Conservation (phyloP, 2,113 vertebrate genomes). For the Ursus arctos region DNA sequence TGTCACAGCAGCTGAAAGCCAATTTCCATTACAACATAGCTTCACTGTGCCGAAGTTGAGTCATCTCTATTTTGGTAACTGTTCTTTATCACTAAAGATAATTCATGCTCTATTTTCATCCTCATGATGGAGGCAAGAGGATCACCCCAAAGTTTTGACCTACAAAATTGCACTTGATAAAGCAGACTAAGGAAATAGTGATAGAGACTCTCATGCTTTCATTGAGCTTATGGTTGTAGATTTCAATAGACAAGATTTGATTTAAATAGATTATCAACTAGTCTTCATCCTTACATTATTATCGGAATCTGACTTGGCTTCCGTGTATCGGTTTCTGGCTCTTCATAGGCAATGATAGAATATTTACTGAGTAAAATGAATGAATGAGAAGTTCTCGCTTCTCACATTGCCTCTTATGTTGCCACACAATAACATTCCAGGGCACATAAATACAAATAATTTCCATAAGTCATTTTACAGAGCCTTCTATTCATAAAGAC, state of each 20-base stretch:
- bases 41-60: slow-evolving; percentile 73
- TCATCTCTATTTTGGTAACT: slow-evolving; percentile 85
- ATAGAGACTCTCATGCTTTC: not conserved
- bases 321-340: not conserved
- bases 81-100: slow-evolving; percentile 79
- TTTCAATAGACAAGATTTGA: slow-evolving; percentile 52
- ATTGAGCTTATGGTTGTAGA: slow-evolving; percentile 63
- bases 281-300: slow-evolving; percentile 37
- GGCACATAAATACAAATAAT: not conserved
- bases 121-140: slow-evolving; percentile 50
- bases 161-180: slow-evolving; percentile 72
- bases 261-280: slow-evolving; percentile 70
- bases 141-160: slow-evolving; percentile 76
- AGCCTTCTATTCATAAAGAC: not conserved
- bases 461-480: not conserved
- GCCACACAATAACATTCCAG: not conserved
- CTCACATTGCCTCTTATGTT: not conserved
- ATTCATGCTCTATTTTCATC: slow-evolving; percentile 75
- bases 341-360: not conserved
- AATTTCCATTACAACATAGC: slow-evolving; percentile 78
- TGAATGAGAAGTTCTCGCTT: not conserved
- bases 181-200: slow-evolving; percentile 38
- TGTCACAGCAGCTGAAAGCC: slow-evolving; percentile 76
- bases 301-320: slow-evolving; percentile 28
- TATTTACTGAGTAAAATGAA: slow-evolving; percentile 12